These are phyloP conservation scores for Micrastur ruficollis DNA, from an alignment of 2,797 vertebrate species.

Conservation along the genomic window DNA sequence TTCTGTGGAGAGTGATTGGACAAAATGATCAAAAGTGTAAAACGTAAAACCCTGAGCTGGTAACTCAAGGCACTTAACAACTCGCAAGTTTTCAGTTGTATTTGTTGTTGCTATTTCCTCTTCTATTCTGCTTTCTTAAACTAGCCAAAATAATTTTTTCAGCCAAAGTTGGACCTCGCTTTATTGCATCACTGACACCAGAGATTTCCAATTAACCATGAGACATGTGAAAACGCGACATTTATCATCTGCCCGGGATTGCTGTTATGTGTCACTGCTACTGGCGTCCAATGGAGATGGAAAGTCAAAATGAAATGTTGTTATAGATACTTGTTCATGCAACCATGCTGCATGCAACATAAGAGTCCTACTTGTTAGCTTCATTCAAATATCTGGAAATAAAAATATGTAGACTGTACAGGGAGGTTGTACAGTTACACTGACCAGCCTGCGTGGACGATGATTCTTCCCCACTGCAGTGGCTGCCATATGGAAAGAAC, in stretches of 20 bases:
- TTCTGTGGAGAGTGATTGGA: conserved; percentile 31
- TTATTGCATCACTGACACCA: conserved; percentile 2
- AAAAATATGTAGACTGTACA: neutral
- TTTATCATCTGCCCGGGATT: conserved; percentile 16
- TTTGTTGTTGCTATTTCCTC: conserved; percentile 35
- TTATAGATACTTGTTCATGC: conserved; percentile 4
- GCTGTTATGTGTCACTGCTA: neutral
- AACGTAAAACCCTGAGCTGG: conserved; percentile 26
- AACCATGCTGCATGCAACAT: neutral
- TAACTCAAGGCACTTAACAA: conserved; percentile 42
- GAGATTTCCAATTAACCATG: neutral
- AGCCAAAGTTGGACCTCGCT: conserved; percentile 33
- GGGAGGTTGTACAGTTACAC: neutral
- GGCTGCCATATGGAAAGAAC: neutral
- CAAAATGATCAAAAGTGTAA: conserved; percentile 19
- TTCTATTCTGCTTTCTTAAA: conserved; percentile 43
- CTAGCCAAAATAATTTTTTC: conserved; percentile 54
- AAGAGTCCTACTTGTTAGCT: neutral
- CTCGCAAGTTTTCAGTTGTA: neutral
- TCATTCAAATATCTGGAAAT: conserved; percentile 37
- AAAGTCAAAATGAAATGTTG: neutral
- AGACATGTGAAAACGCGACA: neutral
- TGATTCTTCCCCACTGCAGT: neutral
- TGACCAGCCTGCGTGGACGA: neutral
- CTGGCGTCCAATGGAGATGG: neutral